These are phyloP conservation scores for Elaphurus davidianus DNA, from an alignment of 2,113 vertebrate species.

Conservation along the genomic window DNA sequence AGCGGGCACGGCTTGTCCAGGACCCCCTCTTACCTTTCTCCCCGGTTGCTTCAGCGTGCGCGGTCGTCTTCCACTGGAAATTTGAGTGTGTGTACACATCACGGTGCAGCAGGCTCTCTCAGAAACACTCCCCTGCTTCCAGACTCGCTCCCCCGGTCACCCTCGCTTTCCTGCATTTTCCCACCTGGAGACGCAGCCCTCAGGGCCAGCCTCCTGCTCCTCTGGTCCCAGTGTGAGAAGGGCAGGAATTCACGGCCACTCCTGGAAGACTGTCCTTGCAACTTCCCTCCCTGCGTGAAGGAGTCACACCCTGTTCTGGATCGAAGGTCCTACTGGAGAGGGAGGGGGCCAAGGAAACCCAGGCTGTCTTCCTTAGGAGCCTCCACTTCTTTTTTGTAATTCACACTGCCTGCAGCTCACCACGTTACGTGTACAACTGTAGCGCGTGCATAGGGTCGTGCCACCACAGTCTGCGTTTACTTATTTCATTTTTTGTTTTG, in stretches of 20 bases:
- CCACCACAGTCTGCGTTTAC: rapidly evolving
- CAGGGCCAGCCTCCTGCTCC: background rate
- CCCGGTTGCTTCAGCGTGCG: background rate
- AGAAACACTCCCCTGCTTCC: background rate
- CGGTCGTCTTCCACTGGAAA: background rate
- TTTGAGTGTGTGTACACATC: background rate
- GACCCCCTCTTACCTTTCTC: background rate
- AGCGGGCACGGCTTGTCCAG: background rate
- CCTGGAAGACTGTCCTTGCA: background rate
- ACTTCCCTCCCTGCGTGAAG: background rate
- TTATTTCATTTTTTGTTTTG: background rate
- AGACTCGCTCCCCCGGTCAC: rapidly evolving
- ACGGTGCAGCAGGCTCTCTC: background rate
- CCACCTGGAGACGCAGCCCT: background rate
- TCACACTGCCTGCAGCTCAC: background rate
- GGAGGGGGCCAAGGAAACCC: background rate
- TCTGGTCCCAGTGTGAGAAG: background rate
- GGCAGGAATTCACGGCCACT: rapidly evolving
- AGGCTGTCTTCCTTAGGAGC: background rate
- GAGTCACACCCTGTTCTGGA: background rate
- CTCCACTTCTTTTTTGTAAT: background rate
- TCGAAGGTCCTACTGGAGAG: background rate
- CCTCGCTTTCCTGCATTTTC: background rate
- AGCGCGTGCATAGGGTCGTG: rapidly evolving
- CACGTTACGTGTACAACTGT: rapidly evolving